Evolutionary conservation across 1,140 invertebrate genomes (phyloP).

Genomic region (Ephestia elutella): DNA sequence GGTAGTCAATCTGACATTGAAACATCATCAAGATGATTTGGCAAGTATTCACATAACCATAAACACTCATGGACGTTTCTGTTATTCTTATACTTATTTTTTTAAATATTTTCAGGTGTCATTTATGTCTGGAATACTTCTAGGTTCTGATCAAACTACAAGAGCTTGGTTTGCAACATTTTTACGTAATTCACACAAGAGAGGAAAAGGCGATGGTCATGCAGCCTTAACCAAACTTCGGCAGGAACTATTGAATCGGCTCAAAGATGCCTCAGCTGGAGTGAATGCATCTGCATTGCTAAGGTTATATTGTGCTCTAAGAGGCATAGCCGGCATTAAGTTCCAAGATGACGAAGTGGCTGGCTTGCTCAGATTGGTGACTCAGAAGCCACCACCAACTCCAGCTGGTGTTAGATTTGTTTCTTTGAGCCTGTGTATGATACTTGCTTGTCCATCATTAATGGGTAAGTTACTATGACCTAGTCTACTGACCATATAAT

Average conservation of each 20-base stretch:
- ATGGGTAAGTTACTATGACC: slow-evolving; percentile 79
- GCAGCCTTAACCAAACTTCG: slow-evolving; percentile 84
- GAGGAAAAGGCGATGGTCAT: slow-evolving; percentile 82
- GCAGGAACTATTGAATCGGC: slow-evolving; percentile 84
- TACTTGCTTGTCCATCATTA: slow-evolving; percentile 94
- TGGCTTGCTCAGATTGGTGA: slow-evolving; percentile 88
- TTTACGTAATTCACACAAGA: slow-evolving; percentile 92
- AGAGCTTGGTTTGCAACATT: slow-evolving; percentile 95
- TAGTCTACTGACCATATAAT: too few relatives aligned
- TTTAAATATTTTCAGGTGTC: slow-evolving; percentile 76
- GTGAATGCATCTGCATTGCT: slow-evolving; percentile 63
- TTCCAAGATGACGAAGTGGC: slow-evolving; percentile 94
- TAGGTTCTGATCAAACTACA: slow-evolving; percentile 92
- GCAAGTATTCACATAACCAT: slow-evolving; percentile 29
- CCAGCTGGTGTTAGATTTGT: slow-evolving; percentile 94
- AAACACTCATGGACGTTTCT: too few relatives aligned
- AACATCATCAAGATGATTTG: slow-evolving; percentile 64
- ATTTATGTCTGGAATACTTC: slow-evolving; percentile 91
- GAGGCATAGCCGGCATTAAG: slow-evolving; percentile 94
- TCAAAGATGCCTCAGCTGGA: slow-evolving; percentile 60
- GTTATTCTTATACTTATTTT: too few relatives aligned
- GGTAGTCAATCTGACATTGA: slow-evolving; percentile 83
- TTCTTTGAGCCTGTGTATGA: slow-evolving; percentile 93
- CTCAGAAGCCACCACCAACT: slow-evolving; percentile 91
- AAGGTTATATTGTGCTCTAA: slow-evolving; percentile 91